Evolutionary conservation across 2,888 invertebrate species (phyloP).

Genomic region (Aleiodes testaceus): DNA sequence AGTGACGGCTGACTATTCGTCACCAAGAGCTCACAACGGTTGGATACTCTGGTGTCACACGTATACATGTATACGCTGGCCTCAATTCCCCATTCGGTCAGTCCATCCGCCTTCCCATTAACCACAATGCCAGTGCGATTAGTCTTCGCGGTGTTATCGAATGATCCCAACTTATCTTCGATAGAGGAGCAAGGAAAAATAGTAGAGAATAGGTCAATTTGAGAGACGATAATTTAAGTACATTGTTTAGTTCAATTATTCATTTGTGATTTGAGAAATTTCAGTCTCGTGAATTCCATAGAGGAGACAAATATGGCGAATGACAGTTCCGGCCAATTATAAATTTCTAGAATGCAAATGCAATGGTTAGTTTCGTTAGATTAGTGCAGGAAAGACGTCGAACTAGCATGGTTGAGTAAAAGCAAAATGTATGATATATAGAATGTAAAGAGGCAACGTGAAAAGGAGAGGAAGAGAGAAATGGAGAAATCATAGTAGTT

Average conservation of each 20-base stretch:
- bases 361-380: conserved; percentile 19
- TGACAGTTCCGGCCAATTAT: conserved; percentile 55
- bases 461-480: not conserved
- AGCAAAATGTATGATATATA: not conserved
- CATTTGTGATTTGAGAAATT: conserved; percentile 25
- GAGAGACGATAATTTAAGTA: no score
- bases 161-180: conserved; percentile 7
- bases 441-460: conserved; percentile 7
- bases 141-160: conserved; percentile 52
- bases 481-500: conserved; percentile 31
- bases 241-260: no score
- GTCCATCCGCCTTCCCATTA: conserved; percentile 55
- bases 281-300: conserved; percentile 42
- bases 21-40: conserved; percentile 3
- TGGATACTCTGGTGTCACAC: not conserved
- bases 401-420: conserved; percentile 18
- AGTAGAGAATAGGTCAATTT: not conserved
- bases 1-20: not conserved
- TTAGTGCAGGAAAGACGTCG: not conserved
- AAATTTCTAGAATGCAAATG: conserved; percentile 63
- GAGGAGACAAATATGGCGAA: conserved; percentile 57
- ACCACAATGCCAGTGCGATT: conserved; percentile 61
- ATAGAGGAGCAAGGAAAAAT: not conserved
- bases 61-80: conserved; percentile 3
- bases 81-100: conserved; percentile 16